Base-by-base conservation (phyloP, 2,797 vertebrate species). In the Acrossocheilus fasciatus region DNA sequence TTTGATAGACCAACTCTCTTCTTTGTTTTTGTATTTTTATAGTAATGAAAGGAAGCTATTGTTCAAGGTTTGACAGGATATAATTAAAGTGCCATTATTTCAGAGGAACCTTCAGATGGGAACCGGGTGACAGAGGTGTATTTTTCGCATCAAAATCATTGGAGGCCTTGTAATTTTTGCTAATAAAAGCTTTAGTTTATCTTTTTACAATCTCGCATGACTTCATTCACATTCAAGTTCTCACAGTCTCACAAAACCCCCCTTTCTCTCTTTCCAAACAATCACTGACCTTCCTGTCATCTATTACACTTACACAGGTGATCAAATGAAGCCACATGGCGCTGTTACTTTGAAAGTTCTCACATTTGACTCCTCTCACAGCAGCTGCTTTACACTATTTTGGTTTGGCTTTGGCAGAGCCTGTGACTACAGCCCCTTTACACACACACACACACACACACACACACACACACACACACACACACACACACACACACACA, bases 361-460 rank as follows among this genome's bases (percentile, higher is more conserved):
- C 92, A 93, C 93, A 95, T 94, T 93, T 79, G 86, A 94, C 92
- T 94, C 92, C 89, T 91, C 92, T 92, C 54, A 15, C 91, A 92
- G 94, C 95, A 95, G 95, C 95, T 96, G 95, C 93, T 93, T 88
- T 72, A 87, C 92, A 94, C 96, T 96, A 96, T 96, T 96, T 95
- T 91, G 77, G 94, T 93, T 90, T 89, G 88, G 90, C 91, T 91
- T 90, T 90, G 91, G 89, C 91, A 92, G 66, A 87, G 91, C 89
- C 90, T 86, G 89, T 74, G 91, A 92, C 89, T 89, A 88, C 87
- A 87, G 90, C 92, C 83, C 41, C 77, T 83, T 84, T 82, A 86
- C 68, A 77, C 90, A 88, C 84, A 47, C 79, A 84, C 83, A 47
- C 79, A 84, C 83, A 54, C 64, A 73, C 78, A 52, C 81, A 70